Evolutionary conservation across 2,113 vertebrate genomes (phyloP).

Genomic region (Aldabrachelys gigantea): DNA sequence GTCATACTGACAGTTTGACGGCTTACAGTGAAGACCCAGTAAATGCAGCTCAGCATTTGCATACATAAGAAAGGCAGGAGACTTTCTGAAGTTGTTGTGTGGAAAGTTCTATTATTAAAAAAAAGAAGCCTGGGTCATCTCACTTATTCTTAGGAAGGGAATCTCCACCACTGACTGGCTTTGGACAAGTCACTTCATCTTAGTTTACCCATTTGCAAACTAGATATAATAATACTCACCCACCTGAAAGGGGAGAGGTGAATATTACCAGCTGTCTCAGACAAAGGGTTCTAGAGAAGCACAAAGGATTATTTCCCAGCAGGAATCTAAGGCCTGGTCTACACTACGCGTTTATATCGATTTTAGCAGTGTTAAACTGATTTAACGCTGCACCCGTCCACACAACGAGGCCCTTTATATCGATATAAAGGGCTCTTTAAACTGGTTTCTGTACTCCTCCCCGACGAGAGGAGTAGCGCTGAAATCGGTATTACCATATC

Average conservation of each 20-base stretch:
- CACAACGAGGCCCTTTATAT: no score
- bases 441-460: no score
- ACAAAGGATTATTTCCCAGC: neutral
- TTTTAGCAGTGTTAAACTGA: no score
- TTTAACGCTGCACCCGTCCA: no score
- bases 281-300: neutral
- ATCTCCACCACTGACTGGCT: neutral
- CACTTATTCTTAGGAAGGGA: neutral
- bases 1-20: neutral
- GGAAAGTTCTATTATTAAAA: neutral
- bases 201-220: neutral
- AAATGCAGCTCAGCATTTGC: neutral
- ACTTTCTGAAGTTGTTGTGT: neutral
- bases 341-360: no score
- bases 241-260: neutral
- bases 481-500: no score
- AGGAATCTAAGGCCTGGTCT: neutral
- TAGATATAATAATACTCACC: neutral
- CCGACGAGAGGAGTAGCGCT: no score
- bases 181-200: no score
- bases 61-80: no score
- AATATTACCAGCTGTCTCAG: neutral
- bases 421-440: no score
- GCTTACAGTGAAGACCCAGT: neutral
- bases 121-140: neutral